Percentiles rank a stretch among this genome's conserved stretches.
Conservation (phyloP, 2,888 invertebrate genomes). For the Dicyrtoma fusca region DNA sequence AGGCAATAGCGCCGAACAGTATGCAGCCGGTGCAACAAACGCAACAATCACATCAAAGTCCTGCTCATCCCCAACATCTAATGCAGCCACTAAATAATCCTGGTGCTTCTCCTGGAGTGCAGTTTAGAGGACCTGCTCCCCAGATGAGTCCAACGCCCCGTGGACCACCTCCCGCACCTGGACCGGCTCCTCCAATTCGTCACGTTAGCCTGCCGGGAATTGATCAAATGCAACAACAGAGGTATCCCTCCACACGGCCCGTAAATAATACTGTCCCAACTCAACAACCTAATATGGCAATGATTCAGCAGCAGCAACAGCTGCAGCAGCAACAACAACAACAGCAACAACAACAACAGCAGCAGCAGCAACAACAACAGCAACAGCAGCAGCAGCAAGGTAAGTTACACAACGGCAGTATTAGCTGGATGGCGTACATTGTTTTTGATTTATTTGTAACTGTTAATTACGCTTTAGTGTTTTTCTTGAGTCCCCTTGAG, state of each 20-base stretch:
- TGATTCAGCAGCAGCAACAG: constrained; percentile 46
- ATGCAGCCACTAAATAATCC: constrained; percentile 60
- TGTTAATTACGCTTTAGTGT: too few species aligned
- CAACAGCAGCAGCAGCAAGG: constrained; percentile 32
- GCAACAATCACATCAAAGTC: constrained; percentile 50
- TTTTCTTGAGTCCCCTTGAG: neutral
- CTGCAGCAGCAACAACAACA: constrained; percentile 54
- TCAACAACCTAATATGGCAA: constrained; percentile 37
- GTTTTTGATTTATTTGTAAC: neutral
- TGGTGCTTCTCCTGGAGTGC: constrained; percentile 52
- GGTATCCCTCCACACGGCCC: constrained; percentile 34
- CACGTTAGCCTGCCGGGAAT: constrained; percentile 58
- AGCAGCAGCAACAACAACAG: constrained; percentile 34
- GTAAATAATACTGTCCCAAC: constrained; percentile 50
- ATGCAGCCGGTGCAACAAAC: constrained; percentile 63
- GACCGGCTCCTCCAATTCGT: constrained; percentile 39
- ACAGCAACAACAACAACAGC: constrained; percentile 55
- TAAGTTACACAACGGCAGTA: neutral
- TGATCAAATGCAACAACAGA: constrained; percentile 61
- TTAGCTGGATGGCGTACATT: neutral
- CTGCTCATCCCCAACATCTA: constrained; percentile 65
- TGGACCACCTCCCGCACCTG: constrained; percentile 39
- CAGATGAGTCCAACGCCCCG: constrained; percentile 54
- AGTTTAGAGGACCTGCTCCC: constrained; percentile 51
- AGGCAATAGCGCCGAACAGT: constrained; percentile 68